Conservation (phyloP, 2,797 vertebrate genomes). For the Cheirogaleus major region DNA sequence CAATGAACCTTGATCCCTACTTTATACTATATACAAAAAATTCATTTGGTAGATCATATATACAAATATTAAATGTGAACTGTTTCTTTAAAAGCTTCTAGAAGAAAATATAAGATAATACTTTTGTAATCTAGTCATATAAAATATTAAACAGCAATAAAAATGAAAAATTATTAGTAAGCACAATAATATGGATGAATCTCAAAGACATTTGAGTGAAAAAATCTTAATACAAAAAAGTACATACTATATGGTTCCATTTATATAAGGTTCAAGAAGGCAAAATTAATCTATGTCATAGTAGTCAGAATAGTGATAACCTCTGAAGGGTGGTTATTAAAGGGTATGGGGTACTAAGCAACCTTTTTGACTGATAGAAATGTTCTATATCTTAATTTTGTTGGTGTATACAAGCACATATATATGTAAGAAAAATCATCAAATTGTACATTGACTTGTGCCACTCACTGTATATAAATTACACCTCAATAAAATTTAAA, state of each 20-base stretch:
- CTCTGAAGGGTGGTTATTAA: neutral
- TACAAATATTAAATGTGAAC: neutral
- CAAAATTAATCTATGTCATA: neutral
- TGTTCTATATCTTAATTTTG: neutral
- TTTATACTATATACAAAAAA: neutral
- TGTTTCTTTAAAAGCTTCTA: neutral
- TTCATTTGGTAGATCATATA: neutral
- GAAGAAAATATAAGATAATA: neutral
- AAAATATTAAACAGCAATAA: neutral
- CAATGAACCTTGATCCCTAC: neutral
- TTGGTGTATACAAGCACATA: neutral
- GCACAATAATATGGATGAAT: neutral
- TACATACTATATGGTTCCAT: neutral
- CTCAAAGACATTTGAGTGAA: neutral
- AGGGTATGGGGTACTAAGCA: neutral
- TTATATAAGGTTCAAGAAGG: neutral
- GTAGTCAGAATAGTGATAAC: neutral
- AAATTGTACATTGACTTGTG: neutral
- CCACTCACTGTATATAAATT: neutral
- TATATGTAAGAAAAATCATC: neutral
- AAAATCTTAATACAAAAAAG: neutral
- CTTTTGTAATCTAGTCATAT: neutral
- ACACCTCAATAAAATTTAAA: slow-evolving; percentile 5
- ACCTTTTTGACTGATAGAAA: neutral
- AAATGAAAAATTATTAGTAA: neutral